Percentiles rank a stretch among this genome's conserved stretches.
phyloP scores from a whole-genome alignment of 2,888 invertebrate genomes.

The Blera fallax region DNA sequence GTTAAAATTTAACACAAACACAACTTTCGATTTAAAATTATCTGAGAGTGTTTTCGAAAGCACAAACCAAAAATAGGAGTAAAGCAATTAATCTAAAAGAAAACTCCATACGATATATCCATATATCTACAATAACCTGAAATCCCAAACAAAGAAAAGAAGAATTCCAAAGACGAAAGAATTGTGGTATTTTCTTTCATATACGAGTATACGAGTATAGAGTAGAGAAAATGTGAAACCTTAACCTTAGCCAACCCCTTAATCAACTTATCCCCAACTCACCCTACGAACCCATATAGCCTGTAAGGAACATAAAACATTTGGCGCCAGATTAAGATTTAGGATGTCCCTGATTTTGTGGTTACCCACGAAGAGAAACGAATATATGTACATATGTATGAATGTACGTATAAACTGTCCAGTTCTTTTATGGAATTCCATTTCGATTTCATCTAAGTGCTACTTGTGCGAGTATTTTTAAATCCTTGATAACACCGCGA shows the following conservation, averaged over 20 bases:
- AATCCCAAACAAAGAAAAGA: slow-evolving; percentile 34
- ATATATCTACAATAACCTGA: slow-evolving; percentile 16
- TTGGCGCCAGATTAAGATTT: slow-evolving; percentile 70
- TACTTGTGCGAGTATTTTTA: slow-evolving; percentile 28
- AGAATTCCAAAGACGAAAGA: slow-evolving; percentile 18
- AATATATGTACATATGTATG: neutral
- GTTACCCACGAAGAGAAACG: slow-evolving; percentile 39
- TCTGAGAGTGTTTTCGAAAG: neutral
- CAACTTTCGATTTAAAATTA: slow-evolving; percentile 3
- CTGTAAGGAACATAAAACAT: slow-evolving; percentile 53
- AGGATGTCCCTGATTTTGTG: slow-evolving; percentile 62
- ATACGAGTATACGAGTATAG: too few species aligned
- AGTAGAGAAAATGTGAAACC: slow-evolving; percentile 43
- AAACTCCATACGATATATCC: slow-evolving; percentile 23
- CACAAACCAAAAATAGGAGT: neutral
- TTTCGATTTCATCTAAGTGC: slow-evolving; percentile 56
- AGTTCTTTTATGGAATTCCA: slow-evolving; percentile 59
- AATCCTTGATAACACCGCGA: slow-evolving; percentile 28
- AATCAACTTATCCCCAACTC: slow-evolving; percentile 47
- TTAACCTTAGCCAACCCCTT: slow-evolving; percentile 61
- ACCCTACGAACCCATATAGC: slow-evolving; percentile 18
- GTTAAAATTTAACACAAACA: neutral
- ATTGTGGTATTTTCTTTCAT: slow-evolving; percentile 32
- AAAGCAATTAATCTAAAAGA: slow-evolving; percentile 36
- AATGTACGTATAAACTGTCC: slow-evolving; percentile 39